Evolutionary conservation across 2,113 vertebrate genomes (phyloP).

Genomic region (Sylvia atricapilla): DNA sequence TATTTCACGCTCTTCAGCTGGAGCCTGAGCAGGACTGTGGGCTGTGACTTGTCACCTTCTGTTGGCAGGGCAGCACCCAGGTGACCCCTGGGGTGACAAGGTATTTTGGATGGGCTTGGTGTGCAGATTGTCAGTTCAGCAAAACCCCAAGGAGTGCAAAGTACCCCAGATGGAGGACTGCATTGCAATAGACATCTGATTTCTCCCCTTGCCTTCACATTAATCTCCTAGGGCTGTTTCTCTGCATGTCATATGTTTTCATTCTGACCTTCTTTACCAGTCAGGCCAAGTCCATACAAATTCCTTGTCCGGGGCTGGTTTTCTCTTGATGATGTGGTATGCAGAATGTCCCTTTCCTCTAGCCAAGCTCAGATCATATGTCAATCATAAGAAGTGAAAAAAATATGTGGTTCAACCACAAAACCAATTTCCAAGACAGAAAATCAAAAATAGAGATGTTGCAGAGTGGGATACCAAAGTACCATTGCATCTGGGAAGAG

Average conservation of each 20-base stretch:
- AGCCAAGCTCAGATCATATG: slow-evolving; percentile 40
- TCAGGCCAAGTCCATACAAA: slow-evolving; percentile 26
- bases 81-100: not conserved
- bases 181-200: not conserved
- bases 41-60: not conserved
- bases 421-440: slow-evolving; percentile 64
- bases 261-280: slow-evolving; percentile 13
- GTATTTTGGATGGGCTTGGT: not conserved
- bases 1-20: not conserved
- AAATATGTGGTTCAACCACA: slow-evolving; percentile 64
- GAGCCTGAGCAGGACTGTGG: not conserved
- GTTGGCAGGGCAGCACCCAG: not conserved
- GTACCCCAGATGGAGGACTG: not conserved
- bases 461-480: slow-evolving; percentile 51
- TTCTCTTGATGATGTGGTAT: slow-evolving; percentile 53
- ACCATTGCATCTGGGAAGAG: slow-evolving; percentile 63
- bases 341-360: slow-evolving; percentile 23
- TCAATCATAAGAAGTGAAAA: slow-evolving; percentile 62
- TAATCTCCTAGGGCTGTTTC: not conserved
- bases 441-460: slow-evolving; percentile 71
- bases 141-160: not conserved
- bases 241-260: not conserved
- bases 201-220: not conserved
- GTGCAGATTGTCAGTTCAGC: not conserved
- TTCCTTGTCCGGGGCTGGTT: slow-evolving; percentile 25